phyloP scores from a whole-genome alignment of 1,140 invertebrate species.

The Andricus grossulariae region DNA sequence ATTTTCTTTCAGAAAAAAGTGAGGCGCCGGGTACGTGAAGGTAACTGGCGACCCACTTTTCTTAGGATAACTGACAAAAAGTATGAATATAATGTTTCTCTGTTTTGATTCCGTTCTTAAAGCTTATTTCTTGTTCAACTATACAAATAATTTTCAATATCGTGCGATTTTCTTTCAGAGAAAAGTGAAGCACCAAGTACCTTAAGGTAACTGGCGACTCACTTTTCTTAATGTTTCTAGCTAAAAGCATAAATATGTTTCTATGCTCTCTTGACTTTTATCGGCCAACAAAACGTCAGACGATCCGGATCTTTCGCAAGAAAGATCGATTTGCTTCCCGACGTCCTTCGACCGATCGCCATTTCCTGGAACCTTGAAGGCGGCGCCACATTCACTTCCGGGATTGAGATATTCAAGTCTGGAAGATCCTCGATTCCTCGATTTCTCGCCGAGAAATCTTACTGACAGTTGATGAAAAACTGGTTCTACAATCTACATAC shows the following conservation, averaged over 20 bases:
- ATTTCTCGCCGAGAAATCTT: not conserved
- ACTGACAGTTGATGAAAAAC: conserved; percentile 12
- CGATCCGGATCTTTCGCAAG: conserved; percentile 20
- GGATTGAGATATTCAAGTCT: conserved; percentile 16
- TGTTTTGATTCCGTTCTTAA: too few relatives aligned
- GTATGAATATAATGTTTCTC: too few relatives aligned
- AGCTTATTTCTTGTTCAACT: too few relatives aligned
- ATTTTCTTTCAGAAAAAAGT: too few relatives aligned
- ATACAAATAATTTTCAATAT: too few relatives aligned
- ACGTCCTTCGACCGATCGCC: conserved; percentile 34
- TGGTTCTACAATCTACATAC: not conserved
- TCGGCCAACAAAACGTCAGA: not conserved
- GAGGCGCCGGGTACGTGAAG: too few relatives aligned
- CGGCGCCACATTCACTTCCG: conserved; percentile 17
- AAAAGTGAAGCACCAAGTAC: too few relatives aligned
- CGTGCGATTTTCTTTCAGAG: too few relatives aligned
- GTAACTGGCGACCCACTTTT: too few relatives aligned
- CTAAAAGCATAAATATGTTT: not conserved
- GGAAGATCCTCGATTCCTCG: not conserved
- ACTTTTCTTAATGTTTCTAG: not conserved
- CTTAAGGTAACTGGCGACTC: too few relatives aligned
- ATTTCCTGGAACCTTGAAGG: conserved; percentile 22
- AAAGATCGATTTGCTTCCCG: conserved; percentile 40
- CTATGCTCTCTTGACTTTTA: not conserved
- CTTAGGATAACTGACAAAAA: too few relatives aligned